Evolutionary conservation across 2,888 invertebrate species (phyloP), one percentile per base, ranked within the genome.

Genomic region (Habrosyne pyritoides): DNA sequence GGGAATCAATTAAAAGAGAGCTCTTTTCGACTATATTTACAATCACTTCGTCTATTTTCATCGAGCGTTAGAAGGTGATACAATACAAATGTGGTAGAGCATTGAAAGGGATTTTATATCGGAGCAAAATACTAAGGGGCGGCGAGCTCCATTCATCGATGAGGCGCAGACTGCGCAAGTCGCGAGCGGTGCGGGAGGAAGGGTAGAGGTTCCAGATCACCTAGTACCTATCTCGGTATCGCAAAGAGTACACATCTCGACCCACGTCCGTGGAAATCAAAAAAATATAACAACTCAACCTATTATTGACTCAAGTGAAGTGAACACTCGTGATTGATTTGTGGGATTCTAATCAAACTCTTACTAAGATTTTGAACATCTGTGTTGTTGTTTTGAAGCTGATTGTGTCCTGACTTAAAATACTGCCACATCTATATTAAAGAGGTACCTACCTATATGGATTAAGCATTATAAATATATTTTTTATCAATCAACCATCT

Each of bases 91-190:
- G 81, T 80, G 79, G 75, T 73, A 75, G 77, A 78, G 74, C 71
- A 64, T 74, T 82, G 78, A 74, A 75, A 83, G 76, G 69, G 77
- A 84, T 80, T 83, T 83, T 77, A 81, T 79, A 78, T 73, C 76
- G 76, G 71, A 71, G 77, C 72, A 79, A 72, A 81, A 74, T 73
- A 64, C 62, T 65, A 66, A 72, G 79, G 82, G 81, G 78, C 76
- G 81, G 82, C 66, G 76, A 69, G 69, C 53, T 84, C 81, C 91
- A 92, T 92, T 92, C 91, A 92, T 92, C 82, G 88, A 87, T 73
- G 73, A 67, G 72, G 79, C 80, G 81, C 84, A 87, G 86, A 84
- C 83, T 80, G 89, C 86, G 89, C 87, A 89, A 84, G 80, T 65
- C 68, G 74, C 60, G 57, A 59, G 56, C 56, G 61, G 67, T 53